Conservation (phyloP, 2,888 invertebrate genomes). For the Aelia acuminata region DNA sequence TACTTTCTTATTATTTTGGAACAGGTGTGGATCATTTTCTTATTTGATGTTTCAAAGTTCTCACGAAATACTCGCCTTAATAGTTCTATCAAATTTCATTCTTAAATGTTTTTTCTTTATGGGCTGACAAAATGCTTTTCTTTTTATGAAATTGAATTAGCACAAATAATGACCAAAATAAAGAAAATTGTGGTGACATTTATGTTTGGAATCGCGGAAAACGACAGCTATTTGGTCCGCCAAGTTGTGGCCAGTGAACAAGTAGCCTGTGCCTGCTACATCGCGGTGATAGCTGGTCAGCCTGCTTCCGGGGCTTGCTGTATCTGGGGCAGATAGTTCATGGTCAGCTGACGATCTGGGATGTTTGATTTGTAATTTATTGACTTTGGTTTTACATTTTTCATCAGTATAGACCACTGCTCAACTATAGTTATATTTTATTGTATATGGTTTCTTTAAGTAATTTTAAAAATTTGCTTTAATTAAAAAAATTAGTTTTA, state of each 20-base stretch:
- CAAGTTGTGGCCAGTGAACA: neutral
- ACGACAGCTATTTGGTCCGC: neutral
- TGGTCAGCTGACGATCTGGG: constrained; percentile 9
- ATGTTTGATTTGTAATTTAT: neutral
- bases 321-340: neutral
- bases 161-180: neutral
- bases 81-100: too few relatives aligned
- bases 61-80: too few relatives aligned
- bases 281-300: constrained; percentile 18
- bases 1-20: too few relatives aligned
- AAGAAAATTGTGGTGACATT: neutral
- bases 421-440: neutral
- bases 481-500: too few relatives aligned
- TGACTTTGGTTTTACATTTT: neutral
- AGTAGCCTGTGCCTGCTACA: constrained; percentile 8
- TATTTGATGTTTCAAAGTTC: too few relatives aligned
- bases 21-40: too few relatives aligned
- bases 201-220: constrained; percentile 13
- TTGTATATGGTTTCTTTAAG: neutral
- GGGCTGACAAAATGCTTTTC: too few relatives aligned
- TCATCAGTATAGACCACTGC: too few relatives aligned
- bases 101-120: too few relatives aligned
- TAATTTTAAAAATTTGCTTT: neutral
- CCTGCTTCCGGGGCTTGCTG: constrained; percentile 22
- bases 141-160: constrained; percentile 32